A percentile compares a stretch with the other conserved stretches of the same genome.
Evolutionary conservation across 2,113 vertebrate species (phyloP).

Genomic region (Psittacara wagleri): DNA sequence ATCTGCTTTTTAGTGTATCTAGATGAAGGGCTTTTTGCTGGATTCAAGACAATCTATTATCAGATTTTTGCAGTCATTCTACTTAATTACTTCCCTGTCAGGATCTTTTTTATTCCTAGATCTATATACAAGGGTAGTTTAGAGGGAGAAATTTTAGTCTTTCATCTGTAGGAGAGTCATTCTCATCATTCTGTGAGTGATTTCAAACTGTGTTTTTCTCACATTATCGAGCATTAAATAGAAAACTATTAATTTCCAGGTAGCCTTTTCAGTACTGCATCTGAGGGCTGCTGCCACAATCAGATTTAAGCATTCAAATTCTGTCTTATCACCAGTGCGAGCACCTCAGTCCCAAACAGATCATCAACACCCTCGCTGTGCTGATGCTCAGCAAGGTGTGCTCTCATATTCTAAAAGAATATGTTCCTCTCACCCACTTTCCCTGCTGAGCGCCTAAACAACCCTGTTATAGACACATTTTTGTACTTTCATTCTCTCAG

Average conservation of each 20-base stretch:
- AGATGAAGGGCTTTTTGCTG: not conserved
- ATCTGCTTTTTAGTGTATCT: conserved; percentile 7
- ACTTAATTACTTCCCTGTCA: conserved; percentile 34
- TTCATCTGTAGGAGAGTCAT: not conserved
- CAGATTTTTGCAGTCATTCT: conserved; percentile 10
- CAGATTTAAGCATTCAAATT: not conserved
- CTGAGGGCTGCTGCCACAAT: not conserved
- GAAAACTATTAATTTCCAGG: not conserved
- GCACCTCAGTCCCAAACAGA: not conserved
- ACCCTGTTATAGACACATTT: not conserved
- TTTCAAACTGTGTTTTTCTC: not conserved
- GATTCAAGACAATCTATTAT: conserved; percentile 36
- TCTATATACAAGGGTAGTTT: not conserved
- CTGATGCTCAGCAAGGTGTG: not conserved
- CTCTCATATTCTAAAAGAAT: not conserved
- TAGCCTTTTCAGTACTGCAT: not conserved
- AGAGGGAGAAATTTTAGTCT: not conserved
- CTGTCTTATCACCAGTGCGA: not conserved
- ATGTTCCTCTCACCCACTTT: not conserved
- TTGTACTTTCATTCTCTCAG: not conserved
- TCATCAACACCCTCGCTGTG: not conserved
- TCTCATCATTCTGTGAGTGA: not conserved
- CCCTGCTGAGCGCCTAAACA: not conserved
- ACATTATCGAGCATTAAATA: not conserved
- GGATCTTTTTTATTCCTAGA: not conserved